A percentile compares a stretch with the other conserved stretches of the same genome.
These are phyloP conservation scores for Gobiocypris rarus DNA, from an alignment of 2,113 vertebrate genomes.

Conservation along the genomic window DNA sequence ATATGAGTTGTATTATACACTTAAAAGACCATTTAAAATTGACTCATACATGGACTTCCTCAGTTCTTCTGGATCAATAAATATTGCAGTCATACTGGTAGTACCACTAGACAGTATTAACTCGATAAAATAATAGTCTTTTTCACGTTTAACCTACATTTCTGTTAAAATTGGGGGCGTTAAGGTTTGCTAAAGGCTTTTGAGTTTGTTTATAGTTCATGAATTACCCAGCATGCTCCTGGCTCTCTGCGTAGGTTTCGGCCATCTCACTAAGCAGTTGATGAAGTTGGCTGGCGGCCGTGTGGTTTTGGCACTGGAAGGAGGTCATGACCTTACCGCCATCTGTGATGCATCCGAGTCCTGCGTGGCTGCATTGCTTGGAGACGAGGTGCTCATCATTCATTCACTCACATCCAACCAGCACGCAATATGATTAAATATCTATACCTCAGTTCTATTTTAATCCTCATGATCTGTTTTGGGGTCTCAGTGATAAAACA, in stretches of 20 bases:
- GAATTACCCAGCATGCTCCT: slow-evolving; percentile 33
- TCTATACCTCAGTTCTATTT: neutral
- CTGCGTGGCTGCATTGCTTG: slow-evolving; percentile 83
- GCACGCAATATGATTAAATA: neutral
- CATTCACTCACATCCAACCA: neutral
- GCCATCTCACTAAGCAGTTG: slow-evolving; percentile 86
- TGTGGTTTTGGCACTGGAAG: slow-evolving; percentile 86
- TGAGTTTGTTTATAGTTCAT: slow-evolving; percentile 8
- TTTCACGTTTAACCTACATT: neutral
- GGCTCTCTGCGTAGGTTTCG: slow-evolving; percentile 78
- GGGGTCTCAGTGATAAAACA: neutral
- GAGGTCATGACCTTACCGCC: slow-evolving; percentile 87
- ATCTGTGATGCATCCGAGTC: slow-evolving; percentile 89
- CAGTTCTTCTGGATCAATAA: neutral
- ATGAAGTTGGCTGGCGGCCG: slow-evolving; percentile 85
- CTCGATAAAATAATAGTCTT: neutral
- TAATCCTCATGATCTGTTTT: neutral
- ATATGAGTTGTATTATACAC: neutral
- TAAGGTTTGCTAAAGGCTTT: neutral
- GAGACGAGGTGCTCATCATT: slow-evolving; percentile 77
- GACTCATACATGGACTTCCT: neutral
- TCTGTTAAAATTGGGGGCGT: neutral
- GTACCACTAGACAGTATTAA: neutral
- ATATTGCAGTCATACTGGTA: neutral
- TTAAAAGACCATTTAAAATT: neutral